Conservation (phyloP, 1,140 invertebrate genomes). For the Drosophila gunungcola region DNA sequence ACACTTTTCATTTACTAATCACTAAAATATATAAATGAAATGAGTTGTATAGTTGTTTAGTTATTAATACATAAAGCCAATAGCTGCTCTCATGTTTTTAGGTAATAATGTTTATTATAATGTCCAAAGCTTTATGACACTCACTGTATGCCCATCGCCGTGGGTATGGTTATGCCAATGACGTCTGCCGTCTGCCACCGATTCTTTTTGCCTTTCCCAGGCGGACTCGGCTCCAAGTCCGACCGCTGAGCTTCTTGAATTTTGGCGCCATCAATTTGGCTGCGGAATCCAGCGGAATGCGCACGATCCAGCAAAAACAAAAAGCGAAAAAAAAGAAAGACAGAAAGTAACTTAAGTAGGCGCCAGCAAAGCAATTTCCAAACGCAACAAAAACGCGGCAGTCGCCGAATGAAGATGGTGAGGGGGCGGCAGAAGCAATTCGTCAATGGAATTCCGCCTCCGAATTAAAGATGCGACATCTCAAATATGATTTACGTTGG, state of each 20-base stretch:
- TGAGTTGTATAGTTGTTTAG: no score
- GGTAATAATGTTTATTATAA: no score
- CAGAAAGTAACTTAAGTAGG: constrained; percentile 61
- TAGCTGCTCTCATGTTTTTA: no score
- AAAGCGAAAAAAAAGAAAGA: constrained; percentile 16
- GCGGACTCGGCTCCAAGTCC: constrained; percentile 21
- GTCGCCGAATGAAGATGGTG: neutral
- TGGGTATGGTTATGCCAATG: constrained; percentile 60
- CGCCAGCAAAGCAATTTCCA: constrained; percentile 76
- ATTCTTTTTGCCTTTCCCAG: constrained; percentile 41
- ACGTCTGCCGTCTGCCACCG: constrained; percentile 18
- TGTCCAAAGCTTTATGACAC: neutral
- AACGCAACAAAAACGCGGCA: constrained; percentile 34
- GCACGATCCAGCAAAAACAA: constrained; percentile 49
- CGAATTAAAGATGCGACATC: constrained; percentile 68
- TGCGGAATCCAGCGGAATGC: constrained; percentile 73
- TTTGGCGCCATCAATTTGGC: constrained; percentile 82
- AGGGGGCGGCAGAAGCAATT: constrained; percentile 37
- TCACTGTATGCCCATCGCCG: constrained; percentile 12
- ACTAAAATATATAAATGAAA: no score
- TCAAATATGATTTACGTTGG: constrained; percentile 70
- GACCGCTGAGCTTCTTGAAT: constrained; percentile 60
- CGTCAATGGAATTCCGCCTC: constrained; percentile 75
- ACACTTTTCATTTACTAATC: no score
- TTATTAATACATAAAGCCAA: no score